Base-by-base conservation (phyloP, 1,140 invertebrate species). In the Periplaneta americana region DNA sequence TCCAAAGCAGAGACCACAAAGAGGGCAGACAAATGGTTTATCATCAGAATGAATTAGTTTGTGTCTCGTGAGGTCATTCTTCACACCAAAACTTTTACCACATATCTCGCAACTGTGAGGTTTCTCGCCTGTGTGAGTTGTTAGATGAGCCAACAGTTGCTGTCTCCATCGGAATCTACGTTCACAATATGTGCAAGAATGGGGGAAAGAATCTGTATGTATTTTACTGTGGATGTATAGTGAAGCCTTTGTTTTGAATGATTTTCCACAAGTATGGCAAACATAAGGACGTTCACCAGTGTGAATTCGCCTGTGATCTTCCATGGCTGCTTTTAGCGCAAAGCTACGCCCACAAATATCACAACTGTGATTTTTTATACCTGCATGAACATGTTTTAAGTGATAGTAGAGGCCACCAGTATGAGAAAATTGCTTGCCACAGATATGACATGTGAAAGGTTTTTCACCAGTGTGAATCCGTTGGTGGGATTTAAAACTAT, bases 321-420 rank as follows among this genome's bases (percentile, higher is more conserved):
- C 88, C 32, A 88, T 86, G 77, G 88, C 90, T 6, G 88, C 86
- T 39, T 90, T 89, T 1, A 89, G 90, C 2, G 89, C 87, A 83
- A 92, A 92, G 83, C 86, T 88, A 31, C 90, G 85, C 0, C 87
- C 88, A 84, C 91, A 92, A 39, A 91, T 84, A 79, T 91, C 91
- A 84, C 91, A 92, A 0, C 88, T 83, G 82, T 91, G 90, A 80
- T 91, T 91, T 82, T 91, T 91, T 0, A 92, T 89, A 0, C 90
- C 88, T 48, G 91, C 91, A 84, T 94, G 93, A 0, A 93, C 92
- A 80, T 93, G 91, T 22, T 90, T 89, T 33, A 93, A 79, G 85
- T 94, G 93, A 28, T 92, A 87, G 9, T 89, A 88, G 22, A 93
- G 85, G 9, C 92, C 92, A 85, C 91, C 89, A 3, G 90, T 90